A percentile compares a stretch with the other conserved stretches of the same genome.
phyloP scores from a whole-genome alignment of 2,888 invertebrate species.

The Vandiemenella viatica region DNA sequence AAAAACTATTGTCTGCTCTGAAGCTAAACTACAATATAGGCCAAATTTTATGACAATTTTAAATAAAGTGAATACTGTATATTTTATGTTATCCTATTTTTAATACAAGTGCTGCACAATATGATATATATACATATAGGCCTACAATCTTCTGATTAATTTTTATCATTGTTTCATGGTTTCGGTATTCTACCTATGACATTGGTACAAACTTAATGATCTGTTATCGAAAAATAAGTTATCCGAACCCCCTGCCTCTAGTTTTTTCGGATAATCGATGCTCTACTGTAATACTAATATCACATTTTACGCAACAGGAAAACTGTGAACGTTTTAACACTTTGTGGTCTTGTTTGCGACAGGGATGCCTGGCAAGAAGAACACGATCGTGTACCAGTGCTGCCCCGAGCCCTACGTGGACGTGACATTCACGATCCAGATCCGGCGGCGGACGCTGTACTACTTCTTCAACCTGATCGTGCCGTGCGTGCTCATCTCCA shows the following conservation, averaged over 20 bases:
- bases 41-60: not conserved
- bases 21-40: too few species aligned
- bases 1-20: too few species aligned
- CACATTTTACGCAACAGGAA: too few species aligned
- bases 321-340: too few species aligned
- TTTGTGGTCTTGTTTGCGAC: constrained; percentile 20
- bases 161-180: not conserved
- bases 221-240: not conserved
- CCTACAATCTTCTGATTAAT: not conserved
- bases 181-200: too few species aligned
- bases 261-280: not conserved
- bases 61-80: too few species aligned
- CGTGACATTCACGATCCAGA: constrained; percentile 92
- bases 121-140: too few species aligned
- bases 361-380: constrained; percentile 87
- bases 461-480: constrained; percentile 99
- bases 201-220: too few species aligned
- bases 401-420: constrained; percentile 89
- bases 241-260: not conserved
- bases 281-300: not conserved
- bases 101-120: too few species aligned
- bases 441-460: constrained; percentile 89
- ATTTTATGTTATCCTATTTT: too few species aligned
- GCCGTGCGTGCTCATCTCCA: constrained; percentile 95
- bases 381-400: constrained; percentile 81